These are phyloP conservation scores for Callorhinus ursinus DNA, from an alignment of 2,113 vertebrate species.

Conservation along the genomic window DNA sequence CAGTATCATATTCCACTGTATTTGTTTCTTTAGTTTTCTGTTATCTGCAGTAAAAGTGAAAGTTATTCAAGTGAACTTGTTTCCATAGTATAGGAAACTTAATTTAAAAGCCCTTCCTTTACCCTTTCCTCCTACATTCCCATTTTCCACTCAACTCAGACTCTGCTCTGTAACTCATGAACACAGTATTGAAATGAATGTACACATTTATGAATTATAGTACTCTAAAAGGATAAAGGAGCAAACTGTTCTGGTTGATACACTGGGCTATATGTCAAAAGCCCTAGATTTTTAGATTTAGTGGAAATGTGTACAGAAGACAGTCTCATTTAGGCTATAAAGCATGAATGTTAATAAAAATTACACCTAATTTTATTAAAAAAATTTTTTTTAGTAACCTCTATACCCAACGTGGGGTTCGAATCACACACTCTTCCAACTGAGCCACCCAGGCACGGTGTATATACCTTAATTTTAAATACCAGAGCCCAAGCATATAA, in stretches of 20 bases:
- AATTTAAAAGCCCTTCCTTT: slow-evolving; percentile 1
- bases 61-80: slow-evolving; percentile 34
- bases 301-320: slow-evolving; percentile 27
- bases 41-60: slow-evolving; percentile 47
- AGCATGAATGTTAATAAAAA: slow-evolving; percentile 28
- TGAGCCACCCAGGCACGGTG: background rate
- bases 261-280: background rate
- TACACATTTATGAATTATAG: background rate
- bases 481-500: slow-evolving; percentile 1
- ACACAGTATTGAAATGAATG: background rate
- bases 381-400: background rate
- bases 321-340: background rate
- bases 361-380: background rate
- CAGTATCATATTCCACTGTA: background rate
- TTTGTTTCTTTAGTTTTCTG: slow-evolving; percentile 40
- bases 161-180: background rate
- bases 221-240: slow-evolving; percentile 30
- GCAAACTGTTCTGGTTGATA: background rate
- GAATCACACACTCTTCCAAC: background rate
- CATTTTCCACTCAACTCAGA: slow-evolving; percentile 40
- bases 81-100: background rate
- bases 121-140: background rate
- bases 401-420: background rate
- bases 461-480: background rate
- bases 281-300: slow-evolving; percentile 13